Conservation (phyloP, 2,888 invertebrate species). For the Drosophila eohydei region DNA sequence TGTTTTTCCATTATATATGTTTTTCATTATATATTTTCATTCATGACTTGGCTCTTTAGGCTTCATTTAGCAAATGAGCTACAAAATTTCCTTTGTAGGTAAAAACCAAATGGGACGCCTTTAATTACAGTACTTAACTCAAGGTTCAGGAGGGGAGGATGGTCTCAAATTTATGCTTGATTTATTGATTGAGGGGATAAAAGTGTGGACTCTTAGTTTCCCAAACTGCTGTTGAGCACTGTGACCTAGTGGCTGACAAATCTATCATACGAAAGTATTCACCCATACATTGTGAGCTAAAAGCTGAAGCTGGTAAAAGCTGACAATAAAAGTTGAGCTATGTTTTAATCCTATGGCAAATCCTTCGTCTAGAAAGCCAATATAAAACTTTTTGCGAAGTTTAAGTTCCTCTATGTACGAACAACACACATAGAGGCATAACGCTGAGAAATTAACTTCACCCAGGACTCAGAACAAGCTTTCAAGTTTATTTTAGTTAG, state of each 20-base stretch:
- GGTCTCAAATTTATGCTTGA: constrained; percentile 33
- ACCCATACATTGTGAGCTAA: constrained; percentile 16
- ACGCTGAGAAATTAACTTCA: constrained; percentile 33
- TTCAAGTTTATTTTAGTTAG: constrained; percentile 28
- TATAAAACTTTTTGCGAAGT: constrained; percentile 20
- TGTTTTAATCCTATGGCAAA: constrained; percentile 37
- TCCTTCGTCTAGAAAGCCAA: constrained; percentile 30
- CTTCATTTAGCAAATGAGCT: constrained; percentile 49
- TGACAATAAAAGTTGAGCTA: constrained; percentile 30
- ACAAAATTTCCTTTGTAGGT: constrained; percentile 5
- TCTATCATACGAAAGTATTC: constrained; percentile 7
- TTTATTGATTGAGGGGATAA: constrained; percentile 52
- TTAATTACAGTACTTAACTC: constrained; percentile 34
- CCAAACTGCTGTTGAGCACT: not conserved
- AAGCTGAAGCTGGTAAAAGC: constrained; percentile 2
- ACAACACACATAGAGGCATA: constrained; percentile 25
- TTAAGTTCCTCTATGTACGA: constrained; percentile 19
- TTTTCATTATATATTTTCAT: not conserved
- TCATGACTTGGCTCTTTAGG: constrained; percentile 24
- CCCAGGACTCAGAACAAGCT: constrained; percentile 30
- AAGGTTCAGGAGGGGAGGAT: not conserved
- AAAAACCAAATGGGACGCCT: constrained; percentile 20
- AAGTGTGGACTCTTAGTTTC: not conserved
- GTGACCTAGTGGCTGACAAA: constrained; percentile 1
- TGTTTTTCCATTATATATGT: constrained; percentile 14